Conservation (phyloP, 2,113 vertebrate species). For the Neodontobutis hainanensis region DNA sequence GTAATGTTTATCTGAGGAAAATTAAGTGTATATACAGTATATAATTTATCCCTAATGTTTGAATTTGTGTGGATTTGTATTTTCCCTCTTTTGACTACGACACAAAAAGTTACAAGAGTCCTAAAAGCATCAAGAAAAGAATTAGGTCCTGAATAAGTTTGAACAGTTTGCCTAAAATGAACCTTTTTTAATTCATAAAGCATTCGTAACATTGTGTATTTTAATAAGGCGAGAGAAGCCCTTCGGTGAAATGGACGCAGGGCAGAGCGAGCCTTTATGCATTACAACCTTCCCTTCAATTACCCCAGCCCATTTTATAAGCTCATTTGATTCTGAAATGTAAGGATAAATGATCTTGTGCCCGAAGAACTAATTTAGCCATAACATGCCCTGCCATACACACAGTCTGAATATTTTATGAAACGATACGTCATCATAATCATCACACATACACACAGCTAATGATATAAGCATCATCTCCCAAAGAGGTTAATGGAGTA, state of each 20-base stretch:
- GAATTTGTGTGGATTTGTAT: too few species aligned
- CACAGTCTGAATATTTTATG: constrained; percentile 43
- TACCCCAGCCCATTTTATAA: constrained; percentile 10
- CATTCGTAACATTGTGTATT: constrained; percentile 1
- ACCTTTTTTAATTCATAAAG: background rate
- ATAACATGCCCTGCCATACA: constrained; percentile 21
- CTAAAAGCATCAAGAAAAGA: too few species aligned
- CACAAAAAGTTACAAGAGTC: too few species aligned
- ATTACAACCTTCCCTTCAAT: constrained; percentile 5
- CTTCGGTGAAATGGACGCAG: background rate
- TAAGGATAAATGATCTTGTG: constrained; percentile 17
- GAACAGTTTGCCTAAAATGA: constrained; percentile 7
- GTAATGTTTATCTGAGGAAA: too few species aligned
- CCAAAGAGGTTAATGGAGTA: constrained; percentile 61
- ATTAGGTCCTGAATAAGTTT: too few species aligned
- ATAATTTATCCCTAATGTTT: too few species aligned
- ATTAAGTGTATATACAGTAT: too few species aligned
- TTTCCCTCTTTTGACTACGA: too few species aligned
- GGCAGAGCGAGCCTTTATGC: background rate
- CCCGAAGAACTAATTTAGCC: constrained; percentile 35
- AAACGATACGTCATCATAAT: constrained; percentile 47
- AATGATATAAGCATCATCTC: constrained; percentile 59
- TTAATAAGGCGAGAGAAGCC: background rate
- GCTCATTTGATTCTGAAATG: constrained; percentile 19
- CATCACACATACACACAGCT: constrained; percentile 37